Evolutionary conservation across 2,888 invertebrate genomes (phyloP), one percentile per base, ranked within the genome.

Genomic region (Drosophila dives): DNA sequence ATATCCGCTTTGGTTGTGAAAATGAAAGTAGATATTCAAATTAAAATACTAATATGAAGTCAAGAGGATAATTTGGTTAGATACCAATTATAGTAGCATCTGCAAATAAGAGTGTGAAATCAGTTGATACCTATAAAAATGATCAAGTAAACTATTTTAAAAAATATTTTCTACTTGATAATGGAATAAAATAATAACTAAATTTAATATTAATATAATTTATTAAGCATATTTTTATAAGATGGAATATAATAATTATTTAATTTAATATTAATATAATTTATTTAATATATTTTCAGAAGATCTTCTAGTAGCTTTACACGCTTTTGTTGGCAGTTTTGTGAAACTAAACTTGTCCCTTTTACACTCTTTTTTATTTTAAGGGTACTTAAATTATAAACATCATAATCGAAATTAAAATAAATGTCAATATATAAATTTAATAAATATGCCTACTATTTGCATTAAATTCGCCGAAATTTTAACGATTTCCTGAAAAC

Each of bases 401-500:
- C 26, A 67, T 63, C 15, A 64, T 53, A 49, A 58, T 53, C 50
- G 26, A 66, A 55, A 70, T 65, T 78, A 56, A 42, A 58, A 50
- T 40, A 73, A 73, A 73, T 80, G 45, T 59, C 55, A 26, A 17
- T 64, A 55, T 66, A 29, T 29, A 29, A 29, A 6, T 29, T 6
- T 6, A 29, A 29, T 29, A 29, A 6, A 29, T 29, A 29, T 29
- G 5, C 6, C 29, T 26, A 29, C 29, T 62, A 76, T 64, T 66
- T 20, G 36, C 32, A 51, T 49, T 8, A 67, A 51, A 53, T 55
- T 75, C 29, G 26, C 32, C 34, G 32, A 23, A 48, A 51, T 67
- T 64, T 66, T 54, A 42, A 58, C 36, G 56, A 84, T 76, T 64
- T 79, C 48, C 76, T 59, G 51, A n/a, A 10, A 36, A 49, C 20